Percentiles rank a stretch among this genome's conserved stretches.
phyloP scores from a whole-genome alignment of 2,797 vertebrate species.

The Tokudaia tokunoshimensis region DNA sequence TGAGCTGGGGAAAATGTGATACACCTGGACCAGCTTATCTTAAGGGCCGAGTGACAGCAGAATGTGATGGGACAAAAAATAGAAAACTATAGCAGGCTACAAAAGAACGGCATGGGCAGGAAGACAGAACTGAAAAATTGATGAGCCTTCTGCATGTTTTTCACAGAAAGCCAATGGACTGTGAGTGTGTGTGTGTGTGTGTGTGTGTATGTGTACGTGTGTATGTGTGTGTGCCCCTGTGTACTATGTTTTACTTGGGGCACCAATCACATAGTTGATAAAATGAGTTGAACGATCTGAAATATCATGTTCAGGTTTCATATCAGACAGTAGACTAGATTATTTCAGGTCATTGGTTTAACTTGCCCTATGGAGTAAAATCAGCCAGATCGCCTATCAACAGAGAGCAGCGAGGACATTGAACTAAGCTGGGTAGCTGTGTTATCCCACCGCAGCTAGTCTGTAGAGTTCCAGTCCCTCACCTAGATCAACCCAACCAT shows the following conservation, averaged over 20 bases:
- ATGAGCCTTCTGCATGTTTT: not conserved
- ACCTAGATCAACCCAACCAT: slow-evolving; percentile 80
- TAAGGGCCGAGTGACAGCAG: not conserved
- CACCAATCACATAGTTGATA: not conserved
- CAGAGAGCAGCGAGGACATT: slow-evolving; percentile 13
- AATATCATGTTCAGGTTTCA: not conserved
- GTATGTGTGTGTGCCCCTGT: not conserved
- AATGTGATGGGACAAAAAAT: not conserved
- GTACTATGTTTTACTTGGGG: not conserved
- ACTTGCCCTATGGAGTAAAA: not conserved
- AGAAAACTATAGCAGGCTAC: not conserved
- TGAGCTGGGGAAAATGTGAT: not conserved
- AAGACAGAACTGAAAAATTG: not conserved
- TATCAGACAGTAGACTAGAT: not conserved
- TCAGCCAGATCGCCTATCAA: not conserved
- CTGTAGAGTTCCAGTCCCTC: slow-evolving; percentile 37
- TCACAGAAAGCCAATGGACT: not conserved
- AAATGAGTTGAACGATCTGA: not conserved
- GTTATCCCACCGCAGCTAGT: slow-evolving; percentile 36
- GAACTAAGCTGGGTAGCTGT: slow-evolving; percentile 14
- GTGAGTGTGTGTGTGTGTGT: not conserved
- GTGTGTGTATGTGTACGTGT: too few species aligned
- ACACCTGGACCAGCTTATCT: not conserved
- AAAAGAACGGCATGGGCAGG: slow-evolving; percentile 11
- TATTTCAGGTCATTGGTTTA: not conserved